These are phyloP conservation scores for Heliconius himera DNA, from an alignment of 1,140 invertebrate genomes.

Conservation along the genomic window DNA sequence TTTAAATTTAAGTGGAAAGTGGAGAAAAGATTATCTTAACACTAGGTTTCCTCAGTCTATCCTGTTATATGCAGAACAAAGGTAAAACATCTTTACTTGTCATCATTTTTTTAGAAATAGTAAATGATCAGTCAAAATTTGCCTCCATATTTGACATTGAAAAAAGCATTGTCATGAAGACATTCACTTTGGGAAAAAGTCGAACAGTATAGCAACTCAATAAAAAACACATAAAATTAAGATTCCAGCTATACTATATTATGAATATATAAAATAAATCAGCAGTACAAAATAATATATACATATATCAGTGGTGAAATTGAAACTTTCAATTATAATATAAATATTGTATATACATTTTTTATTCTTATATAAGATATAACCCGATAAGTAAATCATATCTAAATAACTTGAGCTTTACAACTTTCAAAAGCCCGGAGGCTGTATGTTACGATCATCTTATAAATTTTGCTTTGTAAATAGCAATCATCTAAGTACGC, in stretches of 20 bases:
- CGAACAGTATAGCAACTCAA: not conserved
- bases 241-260: not conserved
- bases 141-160: not conserved
- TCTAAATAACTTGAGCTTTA: not conserved
- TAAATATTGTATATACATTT: not conserved
- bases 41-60: too few species aligned
- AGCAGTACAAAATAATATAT: too few species aligned
- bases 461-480: conserved; percentile 23
- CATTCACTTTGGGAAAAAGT: not conserved
- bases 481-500: conserved; percentile 8
- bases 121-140: not conserved
- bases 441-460: conserved; percentile 6
- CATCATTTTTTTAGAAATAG: not conserved
- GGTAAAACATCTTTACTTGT: too few species aligned
- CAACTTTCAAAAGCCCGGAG: not conserved
- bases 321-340: too few species aligned
- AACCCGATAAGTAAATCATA: not conserved
- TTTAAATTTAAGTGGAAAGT: not conserved
- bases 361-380: not conserved
- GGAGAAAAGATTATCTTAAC: not conserved
- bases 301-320: too few species aligned
- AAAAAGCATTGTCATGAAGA: not conserved
- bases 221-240: not conserved
- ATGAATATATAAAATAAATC: too few species aligned
- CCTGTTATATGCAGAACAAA: too few species aligned